Percentiles rank a stretch among this genome's conserved stretches.
Evolutionary conservation across 2,113 vertebrate species (phyloP).

Genomic region (Caranx ignobilis): DNA sequence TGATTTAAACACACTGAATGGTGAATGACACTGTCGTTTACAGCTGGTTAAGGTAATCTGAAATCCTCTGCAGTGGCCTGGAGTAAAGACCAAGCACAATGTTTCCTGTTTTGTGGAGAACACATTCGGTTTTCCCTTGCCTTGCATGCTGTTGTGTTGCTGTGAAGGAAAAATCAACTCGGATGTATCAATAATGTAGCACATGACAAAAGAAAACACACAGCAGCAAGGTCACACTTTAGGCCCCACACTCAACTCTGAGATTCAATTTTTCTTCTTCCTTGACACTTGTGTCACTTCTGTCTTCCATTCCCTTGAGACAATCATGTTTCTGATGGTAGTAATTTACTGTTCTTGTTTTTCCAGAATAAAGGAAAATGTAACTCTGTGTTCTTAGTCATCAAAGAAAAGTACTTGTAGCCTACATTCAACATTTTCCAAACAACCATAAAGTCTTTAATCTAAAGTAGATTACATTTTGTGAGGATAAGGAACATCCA

Average conservation of each 20-base stretch:
- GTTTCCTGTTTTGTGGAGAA: conserved; percentile 28
- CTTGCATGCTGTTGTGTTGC: conserved; percentile 22
- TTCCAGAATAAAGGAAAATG: not conserved
- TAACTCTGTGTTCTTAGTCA: not conserved
- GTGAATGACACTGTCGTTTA: conserved; percentile 61
- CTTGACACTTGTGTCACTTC: too few species aligned
- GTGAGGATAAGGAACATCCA: not conserved
- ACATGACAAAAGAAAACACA: conserved; percentile 41
- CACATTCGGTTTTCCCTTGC: conserved; percentile 52
- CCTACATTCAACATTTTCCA: not conserved
- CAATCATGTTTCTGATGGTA: not conserved
- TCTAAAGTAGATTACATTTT: not conserved
- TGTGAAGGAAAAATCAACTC: conserved; percentile 35
- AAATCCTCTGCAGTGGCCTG: conserved; percentile 65
- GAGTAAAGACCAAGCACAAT: conserved; percentile 52
- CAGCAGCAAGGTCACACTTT: not conserved
- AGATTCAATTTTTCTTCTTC: too few species aligned
- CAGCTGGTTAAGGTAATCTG: conserved; percentile 71
- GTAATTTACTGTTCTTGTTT: not conserved
- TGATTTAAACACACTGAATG: conserved; percentile 76
- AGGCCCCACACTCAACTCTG: too few species aligned
- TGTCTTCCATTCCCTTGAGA: not conserved
- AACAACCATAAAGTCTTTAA: not conserved
- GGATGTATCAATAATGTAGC: conserved; percentile 43
- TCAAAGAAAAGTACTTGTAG: not conserved